phyloP scores from a whole-genome alignment of 64 coral and sea anemone genomes.

The Cladopsammia gracilis region DNA sequence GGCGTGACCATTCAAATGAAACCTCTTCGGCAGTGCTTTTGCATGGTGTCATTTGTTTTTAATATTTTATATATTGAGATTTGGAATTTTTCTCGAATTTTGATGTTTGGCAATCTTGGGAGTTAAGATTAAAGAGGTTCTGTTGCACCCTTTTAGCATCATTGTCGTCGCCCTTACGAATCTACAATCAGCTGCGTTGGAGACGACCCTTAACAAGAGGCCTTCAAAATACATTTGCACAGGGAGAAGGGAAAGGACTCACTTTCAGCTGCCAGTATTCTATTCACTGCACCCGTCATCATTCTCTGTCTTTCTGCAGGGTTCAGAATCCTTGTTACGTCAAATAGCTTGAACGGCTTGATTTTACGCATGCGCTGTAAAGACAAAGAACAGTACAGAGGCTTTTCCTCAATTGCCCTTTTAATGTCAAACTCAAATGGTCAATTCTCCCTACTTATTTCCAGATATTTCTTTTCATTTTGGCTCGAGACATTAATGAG shows the following conservation, averaged over 20 bases:
- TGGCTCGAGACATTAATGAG: not conserved
- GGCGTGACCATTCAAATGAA: too few relatives aligned
- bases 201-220: too few relatives aligned
- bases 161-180: too few relatives aligned
- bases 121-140: too few relatives aligned
- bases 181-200: too few relatives aligned
- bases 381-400: not conserved
- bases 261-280: constrained; percentile 89
- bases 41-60: too few relatives aligned
- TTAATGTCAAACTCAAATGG: not conserved
- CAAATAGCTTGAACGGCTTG: constrained; percentile 94
- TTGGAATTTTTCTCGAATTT: too few relatives aligned
- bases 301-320: constrained; percentile 69
- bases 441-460: not conserved
- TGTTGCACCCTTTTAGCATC: too few relatives aligned
- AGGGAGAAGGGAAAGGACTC: not conserved
- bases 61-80: too few relatives aligned
- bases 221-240: too few relatives aligned
- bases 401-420: not conserved
- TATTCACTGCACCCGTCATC: constrained; percentile 77
- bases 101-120: too few relatives aligned
- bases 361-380: constrained; percentile 95
- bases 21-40: too few relatives aligned
- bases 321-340: constrained; percentile 82
- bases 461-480: not conserved